Evolutionary conservation across 1,140 invertebrate genomes (phyloP), one percentile per base, ranked within the genome.

Genomic region (Drosophila subpulchrella): DNA sequence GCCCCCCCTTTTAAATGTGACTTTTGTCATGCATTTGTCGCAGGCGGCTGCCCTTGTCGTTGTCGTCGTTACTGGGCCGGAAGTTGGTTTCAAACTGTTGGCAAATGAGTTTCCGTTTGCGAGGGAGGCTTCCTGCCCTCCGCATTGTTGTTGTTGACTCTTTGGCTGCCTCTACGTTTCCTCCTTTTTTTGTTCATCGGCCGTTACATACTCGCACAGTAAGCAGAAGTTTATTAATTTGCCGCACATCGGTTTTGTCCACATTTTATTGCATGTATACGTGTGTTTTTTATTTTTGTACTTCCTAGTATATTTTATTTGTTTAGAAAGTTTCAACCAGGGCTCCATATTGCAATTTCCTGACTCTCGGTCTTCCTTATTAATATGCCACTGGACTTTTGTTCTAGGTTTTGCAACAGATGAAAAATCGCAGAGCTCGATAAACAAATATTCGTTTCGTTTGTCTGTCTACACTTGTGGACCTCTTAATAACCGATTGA

Each of bases 1-100:
- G 6, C 13, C 44, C 44, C 44, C 44, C 5, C 4, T n/a, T 75
- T 71, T 39, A 53, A 71, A 78, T 77, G 51, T 62, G 75, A 62
- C 65, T 77, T 77, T 77, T 77, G 75, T 77, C 68, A 56, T 76
- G 74, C 61, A 68, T 61, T 73, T 73, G 71, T 62, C 55, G 41
- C 53, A 56, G 73, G 55, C 41, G 50, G 66, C 66, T 56, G 76
- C 63, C 60, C 63, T 74, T 74, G 70, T 59, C 62, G 56, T 73
- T 62, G 71, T 55, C 59, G 58, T 70, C 65, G 75, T 72, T 53
- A 68, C 53, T 71, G 71, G 62, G 71, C 71, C 71, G 78, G 77
- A 80, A 80, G 78, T 80, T 63, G 62, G 70, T 80, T 80, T 80
- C 77, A 80, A 80, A 80, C 78, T 80, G 78, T 80, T 80, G 77